Percentiles rank a stretch among this genome's conserved stretches.
phyloP scores from a whole-genome alignment of 2,113 vertebrate genomes.

The Euleptes europaea region DNA sequence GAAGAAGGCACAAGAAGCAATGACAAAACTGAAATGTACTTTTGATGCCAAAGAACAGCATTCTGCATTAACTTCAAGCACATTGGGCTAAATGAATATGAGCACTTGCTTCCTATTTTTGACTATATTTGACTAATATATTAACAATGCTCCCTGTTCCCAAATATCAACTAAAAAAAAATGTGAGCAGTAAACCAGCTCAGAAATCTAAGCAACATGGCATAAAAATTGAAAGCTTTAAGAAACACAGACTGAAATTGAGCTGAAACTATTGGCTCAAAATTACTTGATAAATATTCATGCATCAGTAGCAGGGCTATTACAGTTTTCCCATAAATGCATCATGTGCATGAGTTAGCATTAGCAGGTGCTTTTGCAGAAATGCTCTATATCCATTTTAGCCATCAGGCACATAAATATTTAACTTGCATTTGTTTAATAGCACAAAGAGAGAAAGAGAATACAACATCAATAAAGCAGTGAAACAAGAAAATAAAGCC shows the following conservation, averaged over 20 bases:
- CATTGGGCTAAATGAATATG: neutral
- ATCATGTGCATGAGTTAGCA: neutral
- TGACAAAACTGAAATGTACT: neutral
- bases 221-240: conserved; percentile 37
- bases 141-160: neutral
- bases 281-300: conserved; percentile 58
- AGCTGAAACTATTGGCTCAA: conserved; percentile 42
- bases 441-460: neutral
- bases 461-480: conserved; percentile 19
- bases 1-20: neutral
- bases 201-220: conserved; percentile 38
- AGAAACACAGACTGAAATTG: conserved; percentile 55
- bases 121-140: neutral
- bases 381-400: conserved; percentile 40
- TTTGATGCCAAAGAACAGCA: neutral
- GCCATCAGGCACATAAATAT: conserved; percentile 49
- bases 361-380: conserved; percentile 27
- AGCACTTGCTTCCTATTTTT: neutral
- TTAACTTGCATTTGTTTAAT: conserved; percentile 37
- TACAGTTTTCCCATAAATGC: conserved; percentile 48
- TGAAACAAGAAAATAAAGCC: neutral
- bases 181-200: neutral
- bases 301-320: conserved; percentile 44
- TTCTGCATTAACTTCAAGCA: neutral
- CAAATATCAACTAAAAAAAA: neutral